phyloP scores from a whole-genome alignment of 2,888 invertebrate genomes.

The Hololepta plana region DNA sequence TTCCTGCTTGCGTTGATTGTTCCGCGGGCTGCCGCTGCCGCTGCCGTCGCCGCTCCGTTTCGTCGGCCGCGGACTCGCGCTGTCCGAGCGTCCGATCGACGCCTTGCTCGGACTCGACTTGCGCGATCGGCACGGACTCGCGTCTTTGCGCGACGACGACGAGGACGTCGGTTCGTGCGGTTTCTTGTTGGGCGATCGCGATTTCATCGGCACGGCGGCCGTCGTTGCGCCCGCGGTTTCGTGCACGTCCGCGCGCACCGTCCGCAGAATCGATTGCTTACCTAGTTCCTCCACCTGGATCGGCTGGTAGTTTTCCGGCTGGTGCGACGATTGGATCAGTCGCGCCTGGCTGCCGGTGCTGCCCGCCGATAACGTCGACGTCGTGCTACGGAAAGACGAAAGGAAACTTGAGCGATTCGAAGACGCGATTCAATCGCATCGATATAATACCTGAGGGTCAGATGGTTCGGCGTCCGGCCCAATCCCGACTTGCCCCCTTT shows the following conservation, averaged over 20 bases:
- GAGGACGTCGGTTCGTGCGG: constrained; percentile 12
- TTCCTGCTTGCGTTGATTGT: constrained; percentile 8
- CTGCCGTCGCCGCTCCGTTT: constrained; percentile 6
- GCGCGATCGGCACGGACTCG: constrained; percentile 17
- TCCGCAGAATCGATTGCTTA: constrained; percentile 45
- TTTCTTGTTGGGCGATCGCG: constrained; percentile 5
- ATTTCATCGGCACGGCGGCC: neutral
- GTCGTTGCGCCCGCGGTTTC: constrained; percentile 13
- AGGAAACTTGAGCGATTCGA: no score
- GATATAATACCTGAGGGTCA: constrained; percentile 51
- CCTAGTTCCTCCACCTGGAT: constrained; percentile 77
- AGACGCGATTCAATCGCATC: constrained; percentile 5
- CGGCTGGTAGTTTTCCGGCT: constrained; percentile 82
- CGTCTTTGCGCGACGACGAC: constrained; percentile 9
- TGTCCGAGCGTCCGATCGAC: constrained; percentile 12
- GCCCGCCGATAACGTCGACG: constrained; percentile 83
- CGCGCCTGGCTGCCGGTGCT: constrained; percentile 87
- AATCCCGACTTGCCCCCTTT: constrained; percentile 42
- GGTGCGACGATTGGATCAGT: constrained; percentile 85
- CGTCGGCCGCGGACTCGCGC: constrained; percentile 12
- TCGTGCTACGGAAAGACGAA: constrained; percentile 78
- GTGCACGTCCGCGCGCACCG: constrained; percentile 26
- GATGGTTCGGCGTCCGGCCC: constrained; percentile 84
- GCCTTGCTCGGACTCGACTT: constrained; percentile 17
- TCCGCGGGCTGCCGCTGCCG: constrained; percentile 11